These are phyloP conservation scores for Dendrolimus houi DNA, from an alignment of 2,888 invertebrate species.

Conservation along the genomic window DNA sequence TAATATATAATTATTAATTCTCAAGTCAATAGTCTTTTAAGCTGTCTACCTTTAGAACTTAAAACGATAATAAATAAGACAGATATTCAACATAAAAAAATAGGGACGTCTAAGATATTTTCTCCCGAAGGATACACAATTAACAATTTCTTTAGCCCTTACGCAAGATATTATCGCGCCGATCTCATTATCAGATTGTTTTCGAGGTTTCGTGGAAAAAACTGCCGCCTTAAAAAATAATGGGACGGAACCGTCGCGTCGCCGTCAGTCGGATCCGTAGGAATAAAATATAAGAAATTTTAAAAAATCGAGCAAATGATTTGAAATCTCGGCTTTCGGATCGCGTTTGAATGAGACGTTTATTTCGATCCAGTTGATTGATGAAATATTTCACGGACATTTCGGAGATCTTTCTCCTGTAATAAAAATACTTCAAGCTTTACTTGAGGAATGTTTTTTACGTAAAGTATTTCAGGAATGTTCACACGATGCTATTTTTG, in stretches of 20 bases:
- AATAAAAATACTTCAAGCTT: too few species aligned
- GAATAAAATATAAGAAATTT: not conserved
- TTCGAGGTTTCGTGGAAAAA: slow-evolving; percentile 4
- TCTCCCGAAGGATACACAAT: too few species aligned
- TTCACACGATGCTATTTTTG: too few species aligned
- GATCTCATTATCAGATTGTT: slow-evolving; percentile 13
- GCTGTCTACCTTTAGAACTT: too few species aligned
- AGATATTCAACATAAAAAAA: too few species aligned
- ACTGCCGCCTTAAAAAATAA: slow-evolving; percentile 5
- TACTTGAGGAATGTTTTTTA: too few species aligned
- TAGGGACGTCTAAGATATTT: too few species aligned
- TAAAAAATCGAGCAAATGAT: not conserved
- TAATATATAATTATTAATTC: too few species aligned
- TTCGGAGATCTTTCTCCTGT: too few species aligned
- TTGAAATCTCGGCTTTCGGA: not conserved
- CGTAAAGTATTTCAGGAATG: too few species aligned
- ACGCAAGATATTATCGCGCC: slow-evolving; percentile 5
- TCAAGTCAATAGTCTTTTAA: too few species aligned
- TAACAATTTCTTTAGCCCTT: not conserved
- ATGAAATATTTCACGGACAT: not conserved
- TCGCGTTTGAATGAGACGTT: not conserved
- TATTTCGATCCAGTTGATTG: not conserved
- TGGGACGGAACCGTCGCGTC: slow-evolving; percentile 2
- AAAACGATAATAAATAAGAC: too few species aligned
- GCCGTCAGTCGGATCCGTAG: slow-evolving; percentile 2